Conservation (phyloP, 2,113 vertebrate genomes). For the Chelonoidis abingdonii region DNA sequence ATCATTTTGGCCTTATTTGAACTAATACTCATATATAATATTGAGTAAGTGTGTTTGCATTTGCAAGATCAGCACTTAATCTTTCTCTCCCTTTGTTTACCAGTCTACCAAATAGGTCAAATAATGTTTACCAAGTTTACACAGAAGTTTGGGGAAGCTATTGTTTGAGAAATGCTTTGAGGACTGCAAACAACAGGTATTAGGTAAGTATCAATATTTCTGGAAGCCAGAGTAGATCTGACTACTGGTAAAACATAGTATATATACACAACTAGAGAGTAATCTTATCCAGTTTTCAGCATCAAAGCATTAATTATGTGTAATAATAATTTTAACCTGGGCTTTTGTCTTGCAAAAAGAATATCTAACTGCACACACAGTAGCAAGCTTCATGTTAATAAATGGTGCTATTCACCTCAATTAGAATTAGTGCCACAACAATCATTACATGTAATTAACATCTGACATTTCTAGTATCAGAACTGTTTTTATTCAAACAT, state of each 20-base stretch:
- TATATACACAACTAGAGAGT: not conserved
- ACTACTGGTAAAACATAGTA: not conserved
- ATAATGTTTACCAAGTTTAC: not conserved
- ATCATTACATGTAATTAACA: constrained; percentile 46
- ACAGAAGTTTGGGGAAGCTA: not conserved
- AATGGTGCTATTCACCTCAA: constrained; percentile 29
- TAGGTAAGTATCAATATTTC: not conserved
- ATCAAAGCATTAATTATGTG: constrained; percentile 23
- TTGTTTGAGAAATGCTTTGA: not conserved
- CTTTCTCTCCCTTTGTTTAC: not conserved
- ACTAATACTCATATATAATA: not conserved
- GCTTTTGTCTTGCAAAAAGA: constrained; percentile 5
- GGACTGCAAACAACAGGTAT: not conserved
- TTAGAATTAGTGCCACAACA: constrained; percentile 43
- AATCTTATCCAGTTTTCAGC: constrained; percentile 22
- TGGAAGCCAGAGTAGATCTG: not conserved
- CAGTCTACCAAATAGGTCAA: not conserved
- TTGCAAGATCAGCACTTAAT: not conserved
- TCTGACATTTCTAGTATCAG: not conserved
- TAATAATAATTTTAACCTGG: not conserved
- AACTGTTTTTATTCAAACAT: constrained; percentile 9
- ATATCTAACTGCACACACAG: not conserved
- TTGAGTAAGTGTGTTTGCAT: fast-evolving
- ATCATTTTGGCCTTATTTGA: not conserved
- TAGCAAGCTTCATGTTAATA: constrained; percentile 42